These are phyloP conservation scores for Nesogale talazaci DNA, from an alignment of 2,113 vertebrate genomes.

Conservation along the genomic window DNA sequence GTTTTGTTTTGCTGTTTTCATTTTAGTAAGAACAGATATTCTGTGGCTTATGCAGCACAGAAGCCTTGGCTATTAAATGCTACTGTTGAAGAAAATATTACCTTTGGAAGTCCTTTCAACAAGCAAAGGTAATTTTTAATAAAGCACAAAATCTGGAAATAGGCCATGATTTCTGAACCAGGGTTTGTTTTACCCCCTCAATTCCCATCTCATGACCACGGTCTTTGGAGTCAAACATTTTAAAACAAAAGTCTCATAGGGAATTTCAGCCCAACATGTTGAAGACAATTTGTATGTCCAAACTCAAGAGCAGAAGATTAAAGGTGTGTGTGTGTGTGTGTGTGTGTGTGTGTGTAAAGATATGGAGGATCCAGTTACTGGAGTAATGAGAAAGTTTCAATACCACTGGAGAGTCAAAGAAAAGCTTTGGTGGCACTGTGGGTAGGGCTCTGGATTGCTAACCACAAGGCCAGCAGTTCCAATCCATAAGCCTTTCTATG, in stretches of 20 bases:
- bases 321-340: not conserved
- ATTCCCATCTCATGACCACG: not conserved
- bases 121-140: conserved; percentile 92
- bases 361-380: not conserved
- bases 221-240: not conserved
- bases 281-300: not conserved
- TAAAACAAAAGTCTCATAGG: not conserved
- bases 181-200: not conserved
- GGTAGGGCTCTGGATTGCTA: no score
- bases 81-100: conserved; percentile 98
- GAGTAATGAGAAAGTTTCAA: not conserved
- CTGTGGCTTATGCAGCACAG: conserved; percentile 97
- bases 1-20: conserved; percentile 31
- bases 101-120: conserved; percentile 95
- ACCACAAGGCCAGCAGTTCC: no score
- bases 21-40: conserved; percentile 93
- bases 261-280: not conserved
- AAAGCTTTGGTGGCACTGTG: no score
- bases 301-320: not conserved
- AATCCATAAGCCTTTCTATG: no score
- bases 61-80: conserved; percentile 99
- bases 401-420: not conserved
- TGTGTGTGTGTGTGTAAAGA: rapidly evolving
- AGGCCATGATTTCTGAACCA: not conserved
- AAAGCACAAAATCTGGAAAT: not conserved